These are phyloP conservation scores for Pemphredon lugubris DNA, from an alignment of 2,888 invertebrate species.

Conservation along the genomic window DNA sequence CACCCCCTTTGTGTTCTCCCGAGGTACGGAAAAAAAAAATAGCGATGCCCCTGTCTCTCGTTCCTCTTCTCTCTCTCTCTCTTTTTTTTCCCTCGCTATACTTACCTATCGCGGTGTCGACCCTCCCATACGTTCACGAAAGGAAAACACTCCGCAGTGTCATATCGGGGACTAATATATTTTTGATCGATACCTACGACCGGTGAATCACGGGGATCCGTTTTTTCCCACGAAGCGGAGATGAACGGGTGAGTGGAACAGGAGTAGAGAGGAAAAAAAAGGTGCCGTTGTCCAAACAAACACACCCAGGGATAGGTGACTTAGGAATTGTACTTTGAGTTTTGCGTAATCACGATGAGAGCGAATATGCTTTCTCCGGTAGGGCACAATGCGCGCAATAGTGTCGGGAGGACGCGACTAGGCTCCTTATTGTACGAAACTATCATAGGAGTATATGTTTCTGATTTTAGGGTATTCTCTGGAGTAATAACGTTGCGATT, in stretches of 20 bases:
- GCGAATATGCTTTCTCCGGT: slow-evolving; percentile 15
- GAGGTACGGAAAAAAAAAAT: slow-evolving; percentile 51
- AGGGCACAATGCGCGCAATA: background rate
- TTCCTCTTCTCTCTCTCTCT: slow-evolving; percentile 48
- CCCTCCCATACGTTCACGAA: slow-evolving; percentile 59
- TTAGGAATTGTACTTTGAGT: slow-evolving; percentile 56
- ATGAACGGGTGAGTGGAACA: slow-evolving; percentile 38
- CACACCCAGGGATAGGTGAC: slow-evolving; percentile 76
- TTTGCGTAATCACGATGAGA: slow-evolving; percentile 53
- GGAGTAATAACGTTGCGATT: background rate
- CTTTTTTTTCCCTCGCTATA: slow-evolving; percentile 16
- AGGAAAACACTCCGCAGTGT: slow-evolving; percentile 80
- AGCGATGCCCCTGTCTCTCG: slow-evolving; percentile 13
- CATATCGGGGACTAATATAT: slow-evolving; percentile 81
- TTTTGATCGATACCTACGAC: slow-evolving; percentile 78
- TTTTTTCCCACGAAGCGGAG: slow-evolving; percentile 77
- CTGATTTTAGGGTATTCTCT: background rate
- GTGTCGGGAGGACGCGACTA: background rate
- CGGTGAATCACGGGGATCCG: slow-evolving; percentile 68
- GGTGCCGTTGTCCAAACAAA: slow-evolving; percentile 81
- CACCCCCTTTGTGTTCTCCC: slow-evolving; percentile 65
- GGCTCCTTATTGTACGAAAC: background rate
- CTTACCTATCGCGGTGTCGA: slow-evolving; percentile 40
- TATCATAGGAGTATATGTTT: background rate
- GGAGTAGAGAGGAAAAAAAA: no score